These are phyloP conservation scores for Sipha maydis DNA, from an alignment of 2,888 invertebrate genomes.

Conservation along the genomic window DNA sequence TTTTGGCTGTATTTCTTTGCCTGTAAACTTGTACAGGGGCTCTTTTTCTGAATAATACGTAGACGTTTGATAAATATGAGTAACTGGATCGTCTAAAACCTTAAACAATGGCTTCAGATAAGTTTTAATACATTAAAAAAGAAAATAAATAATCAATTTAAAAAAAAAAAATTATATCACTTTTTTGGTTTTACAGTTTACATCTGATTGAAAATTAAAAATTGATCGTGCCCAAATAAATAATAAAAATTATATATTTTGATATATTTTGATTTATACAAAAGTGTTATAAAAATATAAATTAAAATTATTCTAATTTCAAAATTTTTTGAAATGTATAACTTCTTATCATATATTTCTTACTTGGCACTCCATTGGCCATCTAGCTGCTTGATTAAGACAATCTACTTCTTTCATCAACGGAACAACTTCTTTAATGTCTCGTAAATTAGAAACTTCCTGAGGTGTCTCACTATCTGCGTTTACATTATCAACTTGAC, in stretches of 20 bases:
- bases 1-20: slow-evolving; percentile 83
- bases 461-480: slow-evolving; percentile 75
- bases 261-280: too few relatives aligned
- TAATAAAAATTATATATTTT: too few relatives aligned
- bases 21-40: slow-evolving; percentile 82
- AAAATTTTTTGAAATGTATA: not conserved
- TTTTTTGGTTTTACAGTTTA: too few relatives aligned
- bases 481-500: slow-evolving; percentile 75
- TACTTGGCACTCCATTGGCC: slow-evolving; percentile 91
- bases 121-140: not conserved
- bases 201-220: too few relatives aligned
- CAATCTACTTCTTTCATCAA: slow-evolving; percentile 77
- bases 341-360: too few relatives aligned
- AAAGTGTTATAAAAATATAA: too few relatives aligned
- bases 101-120: slow-evolving; percentile 66
- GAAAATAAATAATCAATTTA: not conserved
- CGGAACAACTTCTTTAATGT: slow-evolving; percentile 79
- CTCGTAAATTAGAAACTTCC: slow-evolving; percentile 75
- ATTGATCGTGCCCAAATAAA: too few relatives aligned
- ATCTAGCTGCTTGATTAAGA: slow-evolving; percentile 82
- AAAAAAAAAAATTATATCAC: too few relatives aligned
- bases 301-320: too few relatives aligned
- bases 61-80: slow-evolving; percentile 80
- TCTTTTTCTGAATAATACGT: slow-evolving; percentile 72
- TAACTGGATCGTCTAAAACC: slow-evolving; percentile 84